Percentiles rank a stretch among this genome's conserved stretches.
Evolutionary conservation across 2,797 vertebrate species (phyloP).

Genomic region (Nyctalus aviator): DNA sequence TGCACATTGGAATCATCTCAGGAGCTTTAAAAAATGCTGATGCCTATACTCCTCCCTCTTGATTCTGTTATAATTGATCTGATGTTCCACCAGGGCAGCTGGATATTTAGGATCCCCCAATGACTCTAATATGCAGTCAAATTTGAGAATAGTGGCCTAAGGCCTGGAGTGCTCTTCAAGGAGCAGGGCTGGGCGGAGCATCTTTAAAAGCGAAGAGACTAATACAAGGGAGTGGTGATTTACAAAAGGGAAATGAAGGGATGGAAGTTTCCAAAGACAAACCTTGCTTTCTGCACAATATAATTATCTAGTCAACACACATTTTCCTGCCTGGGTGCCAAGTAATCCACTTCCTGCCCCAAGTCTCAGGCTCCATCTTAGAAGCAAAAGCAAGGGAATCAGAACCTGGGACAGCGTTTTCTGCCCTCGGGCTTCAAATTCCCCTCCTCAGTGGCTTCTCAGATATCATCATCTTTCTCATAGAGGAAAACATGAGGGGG

Average conservation of each 20-base stretch:
- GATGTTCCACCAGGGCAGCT: background rate
- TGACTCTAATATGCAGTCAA: background rate
- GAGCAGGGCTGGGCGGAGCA: background rate
- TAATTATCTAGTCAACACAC: background rate
- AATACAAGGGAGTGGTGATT: background rate
- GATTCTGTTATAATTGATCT: background rate
- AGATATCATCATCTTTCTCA: background rate
- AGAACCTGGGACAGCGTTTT: background rate
- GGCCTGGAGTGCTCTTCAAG: background rate
- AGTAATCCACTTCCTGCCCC: background rate
- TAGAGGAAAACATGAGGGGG: background rate
- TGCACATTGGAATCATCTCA: background rate
- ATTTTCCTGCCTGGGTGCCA: background rate
- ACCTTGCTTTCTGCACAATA: background rate
- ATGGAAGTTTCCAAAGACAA: background rate
- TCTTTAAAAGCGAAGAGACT: background rate
- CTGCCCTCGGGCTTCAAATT: background rate
- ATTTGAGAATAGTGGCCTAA: background rate
- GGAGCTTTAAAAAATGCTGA: background rate
- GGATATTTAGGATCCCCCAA: background rate
- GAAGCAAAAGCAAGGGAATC: background rate
- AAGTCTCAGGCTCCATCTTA: background rate
- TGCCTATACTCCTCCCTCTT: background rate
- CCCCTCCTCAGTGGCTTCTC: background rate
- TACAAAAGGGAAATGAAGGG: background rate